phyloP scores from a whole-genome alignment of 1,140 invertebrate species.

The Phymastichus coffea region DNA sequence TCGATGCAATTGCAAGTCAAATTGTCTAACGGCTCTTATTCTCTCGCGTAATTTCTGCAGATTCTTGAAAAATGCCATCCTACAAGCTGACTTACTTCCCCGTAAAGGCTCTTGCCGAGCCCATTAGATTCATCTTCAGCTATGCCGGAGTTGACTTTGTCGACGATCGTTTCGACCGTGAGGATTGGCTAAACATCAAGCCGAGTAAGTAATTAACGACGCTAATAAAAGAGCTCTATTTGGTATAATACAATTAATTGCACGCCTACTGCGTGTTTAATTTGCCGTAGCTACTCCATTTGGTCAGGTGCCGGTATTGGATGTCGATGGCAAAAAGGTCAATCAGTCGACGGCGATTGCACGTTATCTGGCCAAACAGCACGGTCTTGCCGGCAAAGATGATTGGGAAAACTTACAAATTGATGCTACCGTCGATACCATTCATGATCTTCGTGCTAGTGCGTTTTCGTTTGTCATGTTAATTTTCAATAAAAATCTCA shows the following conservation, averaged over 20 bases:
- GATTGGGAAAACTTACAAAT: constrained; percentile 68
- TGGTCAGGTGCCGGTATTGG: constrained; percentile 73
- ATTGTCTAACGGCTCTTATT: no score
- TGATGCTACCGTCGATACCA: constrained; percentile 65
- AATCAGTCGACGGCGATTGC: constrained; percentile 71
- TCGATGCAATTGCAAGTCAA: no score
- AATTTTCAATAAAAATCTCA: constrained; percentile 32
- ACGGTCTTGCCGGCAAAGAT: constrained; percentile 64
- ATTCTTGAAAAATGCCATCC: constrained; percentile 44
- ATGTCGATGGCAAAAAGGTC: constrained; percentile 68
- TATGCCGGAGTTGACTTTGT: constrained; percentile 71
- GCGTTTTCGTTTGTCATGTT: constrained; percentile 51
- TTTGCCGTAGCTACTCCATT: constrained; percentile 67
- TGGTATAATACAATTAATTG: neutral
- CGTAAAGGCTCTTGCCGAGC: constrained; percentile 68
- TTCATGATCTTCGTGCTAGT: constrained; percentile 48
- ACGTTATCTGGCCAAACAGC: constrained; percentile 69
- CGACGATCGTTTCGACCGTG: constrained; percentile 63
- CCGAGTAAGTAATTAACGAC: constrained; percentile 38
- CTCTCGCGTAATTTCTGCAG: no score
- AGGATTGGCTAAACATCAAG: constrained; percentile 64
- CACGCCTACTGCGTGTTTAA: neutral
- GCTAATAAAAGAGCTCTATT: constrained; percentile 23
- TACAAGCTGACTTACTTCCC: constrained; percentile 72
- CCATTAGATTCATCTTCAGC: constrained; percentile 70